Evolutionary conservation across 1,140 invertebrate species (phyloP).

Genomic region (Drosophila melanica): DNA sequence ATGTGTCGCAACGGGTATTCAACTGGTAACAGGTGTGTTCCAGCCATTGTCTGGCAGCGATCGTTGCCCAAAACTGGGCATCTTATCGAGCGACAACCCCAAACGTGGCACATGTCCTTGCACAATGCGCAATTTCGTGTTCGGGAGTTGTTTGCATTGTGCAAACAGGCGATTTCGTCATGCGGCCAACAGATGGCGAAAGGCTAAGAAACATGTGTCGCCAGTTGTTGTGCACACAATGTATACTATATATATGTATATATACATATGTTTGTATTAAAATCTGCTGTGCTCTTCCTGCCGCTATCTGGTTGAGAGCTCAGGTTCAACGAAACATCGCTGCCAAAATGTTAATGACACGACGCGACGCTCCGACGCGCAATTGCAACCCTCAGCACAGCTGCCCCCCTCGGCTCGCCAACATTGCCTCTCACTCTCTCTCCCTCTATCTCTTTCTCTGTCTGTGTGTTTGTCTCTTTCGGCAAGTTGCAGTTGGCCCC

Average conservation of each 20-base stretch:
- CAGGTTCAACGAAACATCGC: slow-evolving; percentile 45
- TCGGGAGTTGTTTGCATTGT: slow-evolving; percentile 12
- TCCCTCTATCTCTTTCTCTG: background rate
- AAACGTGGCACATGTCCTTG: slow-evolving; percentile 41
- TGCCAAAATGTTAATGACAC: slow-evolving; percentile 54
- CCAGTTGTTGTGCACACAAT: slow-evolving; percentile 12
- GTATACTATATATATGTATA: background rate
- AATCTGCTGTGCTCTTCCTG: slow-evolving; percentile 14
- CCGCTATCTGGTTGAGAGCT: slow-evolving; percentile 19
- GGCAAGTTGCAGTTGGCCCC: slow-evolving; percentile 34
- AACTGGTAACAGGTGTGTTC: background rate
- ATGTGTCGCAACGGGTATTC: background rate
- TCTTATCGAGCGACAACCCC: slow-evolving; percentile 28
- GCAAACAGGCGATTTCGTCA: slow-evolving; percentile 32
- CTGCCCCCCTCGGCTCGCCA: background rate
- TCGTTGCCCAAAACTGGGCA: slow-evolving; percentile 11
- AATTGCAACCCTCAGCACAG: slow-evolving; percentile 28
- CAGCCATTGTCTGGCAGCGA: background rate
- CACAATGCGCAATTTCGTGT: slow-evolving; percentile 30
- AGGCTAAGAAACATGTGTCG: slow-evolving; percentile 43
- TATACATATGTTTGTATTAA: background rate
- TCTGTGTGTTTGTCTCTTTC: background rate
- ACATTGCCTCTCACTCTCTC: background rate
- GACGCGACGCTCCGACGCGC: slow-evolving; percentile 26
- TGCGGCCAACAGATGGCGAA: slow-evolving; percentile 43